Percentiles rank a stretch among this genome's conserved stretches.
phyloP scores from a whole-genome alignment of 2,797 vertebrate species.

The Austrolebias charrua region DNA sequence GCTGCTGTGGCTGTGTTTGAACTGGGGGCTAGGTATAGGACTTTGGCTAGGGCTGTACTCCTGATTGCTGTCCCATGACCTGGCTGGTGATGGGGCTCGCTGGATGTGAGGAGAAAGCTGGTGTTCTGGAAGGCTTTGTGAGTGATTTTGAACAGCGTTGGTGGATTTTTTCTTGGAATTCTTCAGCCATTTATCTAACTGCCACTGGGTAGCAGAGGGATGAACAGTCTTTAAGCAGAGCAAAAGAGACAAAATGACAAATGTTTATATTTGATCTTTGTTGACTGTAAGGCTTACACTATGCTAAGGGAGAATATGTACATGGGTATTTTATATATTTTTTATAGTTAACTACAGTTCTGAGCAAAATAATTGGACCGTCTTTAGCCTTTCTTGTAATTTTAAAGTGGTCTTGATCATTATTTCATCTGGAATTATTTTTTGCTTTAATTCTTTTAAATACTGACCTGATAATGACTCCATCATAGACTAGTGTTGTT shows the following conservation, averaged over 20 bases:
- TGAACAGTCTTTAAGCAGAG: conserved; percentile 77
- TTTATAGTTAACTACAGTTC: background rate
- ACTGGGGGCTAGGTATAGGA: conserved; percentile 79
- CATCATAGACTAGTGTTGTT: too few species aligned
- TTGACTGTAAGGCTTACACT: conserved; percentile 1
- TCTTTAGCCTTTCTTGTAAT: too few species aligned
- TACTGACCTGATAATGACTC: too few species aligned
- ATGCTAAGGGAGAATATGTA: background rate
- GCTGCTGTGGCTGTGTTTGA: conserved; percentile 74
- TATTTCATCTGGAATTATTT: too few species aligned
- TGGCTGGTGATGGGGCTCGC: conserved; percentile 75
- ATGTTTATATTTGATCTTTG: background rate
- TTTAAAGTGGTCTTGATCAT: too few species aligned
- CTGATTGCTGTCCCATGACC: conserved; percentile 78
- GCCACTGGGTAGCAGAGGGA: conserved; percentile 90
- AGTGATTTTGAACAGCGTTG: conserved; percentile 78
- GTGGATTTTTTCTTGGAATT: conserved; percentile 86
- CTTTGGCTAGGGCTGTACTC: conserved; percentile 77
- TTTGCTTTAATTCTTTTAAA: too few species aligned
- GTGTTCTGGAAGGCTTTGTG: conserved; percentile 42
- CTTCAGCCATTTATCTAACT: conserved; percentile 96
- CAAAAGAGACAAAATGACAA: conserved; percentile 13
- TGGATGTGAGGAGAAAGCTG: conserved; percentile 55
- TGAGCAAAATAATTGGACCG: too few species aligned
- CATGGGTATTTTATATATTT: too few species aligned